phyloP scores from a whole-genome alignment of 2,113 vertebrate species.

The Crocuta crocuta region DNA sequence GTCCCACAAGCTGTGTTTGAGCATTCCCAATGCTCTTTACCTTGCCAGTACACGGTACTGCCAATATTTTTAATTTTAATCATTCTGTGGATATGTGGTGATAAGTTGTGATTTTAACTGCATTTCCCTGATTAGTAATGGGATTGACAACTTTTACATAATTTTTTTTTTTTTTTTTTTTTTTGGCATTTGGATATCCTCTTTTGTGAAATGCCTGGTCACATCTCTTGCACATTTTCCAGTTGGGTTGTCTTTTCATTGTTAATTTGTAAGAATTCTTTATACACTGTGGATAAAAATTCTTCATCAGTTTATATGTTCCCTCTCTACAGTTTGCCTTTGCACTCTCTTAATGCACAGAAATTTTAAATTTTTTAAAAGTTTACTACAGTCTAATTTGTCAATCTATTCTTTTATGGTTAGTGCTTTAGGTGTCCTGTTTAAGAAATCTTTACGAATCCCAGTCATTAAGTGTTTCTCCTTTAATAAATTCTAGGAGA shows the following conservation, averaged over 20 bases:
- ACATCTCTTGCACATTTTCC: not conserved
- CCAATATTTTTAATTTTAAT: not conserved
- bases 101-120: not conserved
- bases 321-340: not conserved
- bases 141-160: not conserved
- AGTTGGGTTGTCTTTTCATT: not conserved
- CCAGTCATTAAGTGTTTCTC: not conserved
- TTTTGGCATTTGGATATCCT: not conserved
- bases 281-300: not conserved
- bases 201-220: not conserved
- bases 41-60: not conserved
- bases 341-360: not conserved
- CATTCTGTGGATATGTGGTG: not conserved
- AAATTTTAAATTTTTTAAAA: not conserved
- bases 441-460: not conserved
- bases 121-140: not conserved
- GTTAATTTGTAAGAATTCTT: not conserved
- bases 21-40: not conserved
- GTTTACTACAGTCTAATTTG: not conserved
- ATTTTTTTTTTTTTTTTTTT: not conserved
- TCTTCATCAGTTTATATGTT: not conserved
- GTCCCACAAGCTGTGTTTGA: not conserved
- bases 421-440: not conserved
- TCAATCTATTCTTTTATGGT: not conserved
- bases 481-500: not conserved